Base-by-base conservation (phyloP, 2,113 vertebrate genomes). In the Spilogale gracilis region DNA sequence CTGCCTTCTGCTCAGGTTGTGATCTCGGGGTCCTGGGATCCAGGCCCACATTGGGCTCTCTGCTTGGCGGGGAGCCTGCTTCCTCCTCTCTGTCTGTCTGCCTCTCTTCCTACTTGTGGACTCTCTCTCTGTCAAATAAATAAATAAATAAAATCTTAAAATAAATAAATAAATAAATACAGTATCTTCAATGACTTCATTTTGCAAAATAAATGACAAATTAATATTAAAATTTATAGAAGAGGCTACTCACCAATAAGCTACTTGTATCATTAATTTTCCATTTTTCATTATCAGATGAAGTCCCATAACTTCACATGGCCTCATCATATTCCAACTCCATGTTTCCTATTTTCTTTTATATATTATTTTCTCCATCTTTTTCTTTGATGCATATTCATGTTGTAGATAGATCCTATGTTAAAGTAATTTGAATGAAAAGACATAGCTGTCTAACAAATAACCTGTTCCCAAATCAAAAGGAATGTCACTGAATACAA, bases 351-450 rank as follows among this genome's bases (percentile, higher is more conserved):
- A 32, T 43, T 69, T 86, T 85, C 60, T 88, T 20, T 76, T 58
- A 43, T 65, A 32, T 74, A n/a, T 82, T 69, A 50, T 67, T 92
- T 80, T 93, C n/a, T 52, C 48, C 12, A 43, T 6, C 5, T 43
- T 82, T 89, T 16, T 83, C 69, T 96, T 84, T 96, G 32, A 76
- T 85, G 5, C 2, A n/a, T 25, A 4, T 71, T 11, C 27, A 61
- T 61, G 1, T 1, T 81, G 38, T 69, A 60, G 20, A 32, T 67
- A 2, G 6, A 85, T 76, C 67, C 27, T 58, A 18, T 20, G 10
- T 48, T 81, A 76, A 94, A n/a, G 13, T 87, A 91, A 84, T 30
- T 74, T 60, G 56, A 86, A 52, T 89, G n/a, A 78, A 94, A 89
- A 74, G 14, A 79, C 17, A 79, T 2, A 67, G 54, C 25, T 89